Conservation (phyloP, 2,888 invertebrate species). For the Drosophila maculinotata region DNA sequence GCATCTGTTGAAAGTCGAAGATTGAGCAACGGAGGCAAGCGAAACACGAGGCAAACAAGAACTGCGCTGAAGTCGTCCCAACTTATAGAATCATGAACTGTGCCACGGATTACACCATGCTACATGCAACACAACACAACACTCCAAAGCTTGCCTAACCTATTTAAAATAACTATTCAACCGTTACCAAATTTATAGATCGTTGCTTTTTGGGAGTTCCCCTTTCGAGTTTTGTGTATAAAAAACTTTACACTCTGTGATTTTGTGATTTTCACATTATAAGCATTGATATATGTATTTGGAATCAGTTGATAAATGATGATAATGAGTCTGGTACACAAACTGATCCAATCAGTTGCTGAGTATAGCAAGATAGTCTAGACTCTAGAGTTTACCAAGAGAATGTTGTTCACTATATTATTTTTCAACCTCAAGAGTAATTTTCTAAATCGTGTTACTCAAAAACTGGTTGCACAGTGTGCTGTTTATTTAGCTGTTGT, state of each 20-base stretch:
- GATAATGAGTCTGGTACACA: neutral
- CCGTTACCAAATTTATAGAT: neutral
- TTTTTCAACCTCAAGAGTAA: no score
- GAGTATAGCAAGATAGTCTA: no score
- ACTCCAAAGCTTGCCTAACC: neutral
- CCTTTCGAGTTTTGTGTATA: neutral
- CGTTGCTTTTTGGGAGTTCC: neutral
- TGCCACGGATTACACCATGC: constrained; percentile 50
- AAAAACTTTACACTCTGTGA: neutral
- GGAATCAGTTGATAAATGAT: neutral
- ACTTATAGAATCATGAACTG: constrained; percentile 37
- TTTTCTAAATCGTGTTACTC: neutral
- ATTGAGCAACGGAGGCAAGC: constrained; percentile 58
- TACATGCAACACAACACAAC: constrained; percentile 21
- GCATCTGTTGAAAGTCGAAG: constrained; percentile 63
- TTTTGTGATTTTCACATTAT: no score
- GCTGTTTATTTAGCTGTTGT: constrained; percentile 54
- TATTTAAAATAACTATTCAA: neutral
- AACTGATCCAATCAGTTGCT: no score
- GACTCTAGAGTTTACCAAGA: neutral
- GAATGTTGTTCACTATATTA: no score
- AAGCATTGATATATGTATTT: no score
- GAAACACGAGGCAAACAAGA: constrained; percentile 30
- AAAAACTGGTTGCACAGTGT: constrained; percentile 36
- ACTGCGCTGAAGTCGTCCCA: constrained; percentile 43